These are phyloP conservation scores for Dicyrtoma fusca DNA, from an alignment of 2,888 invertebrate genomes.

Conservation along the genomic window DNA sequence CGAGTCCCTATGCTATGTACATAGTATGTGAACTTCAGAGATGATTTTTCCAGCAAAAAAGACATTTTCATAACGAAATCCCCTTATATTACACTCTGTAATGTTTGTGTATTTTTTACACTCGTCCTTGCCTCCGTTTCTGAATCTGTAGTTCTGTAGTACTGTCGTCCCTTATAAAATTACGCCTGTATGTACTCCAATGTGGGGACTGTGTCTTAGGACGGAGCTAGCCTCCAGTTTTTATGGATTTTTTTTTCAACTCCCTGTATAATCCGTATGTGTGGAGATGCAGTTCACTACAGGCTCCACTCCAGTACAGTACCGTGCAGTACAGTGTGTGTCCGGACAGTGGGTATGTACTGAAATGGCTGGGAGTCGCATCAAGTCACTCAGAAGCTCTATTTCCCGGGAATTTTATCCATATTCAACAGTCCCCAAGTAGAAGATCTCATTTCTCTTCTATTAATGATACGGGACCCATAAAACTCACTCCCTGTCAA, in stretches of 20 bases:
- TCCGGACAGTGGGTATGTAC: not conserved
- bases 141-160: conserved; percentile 16
- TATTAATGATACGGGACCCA: conserved; percentile 51
- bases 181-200: conserved; percentile 6
- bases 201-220: not conserved
- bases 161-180: not conserved
- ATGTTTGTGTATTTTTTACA: conserved; percentile 22
- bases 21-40: conserved; percentile 4
- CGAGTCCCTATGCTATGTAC: not conserved
- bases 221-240: conserved; percentile 25
- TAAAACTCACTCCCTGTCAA: conserved; percentile 46
- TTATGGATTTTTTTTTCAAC: conserved; percentile 47
- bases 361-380: not conserved
- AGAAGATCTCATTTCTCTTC: conserved; percentile 48
- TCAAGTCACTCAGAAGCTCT: conserved; percentile 38
- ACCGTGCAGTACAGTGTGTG: not conserved
- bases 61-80: conserved; percentile 48
- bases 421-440: conserved; percentile 49
- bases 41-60: conserved; percentile 40
- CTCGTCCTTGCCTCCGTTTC: conserved; percentile 10
- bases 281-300: not conserved
- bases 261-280: conserved; percentile 10
- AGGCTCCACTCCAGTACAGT: not conserved
- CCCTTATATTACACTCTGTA: conserved; percentile 35
- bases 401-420: conserved; percentile 51